Percentiles rank a stretch among this genome's conserved stretches.
phyloP scores from a whole-genome alignment of 2,888 invertebrate species.

The Agrotis clavis region DNA sequence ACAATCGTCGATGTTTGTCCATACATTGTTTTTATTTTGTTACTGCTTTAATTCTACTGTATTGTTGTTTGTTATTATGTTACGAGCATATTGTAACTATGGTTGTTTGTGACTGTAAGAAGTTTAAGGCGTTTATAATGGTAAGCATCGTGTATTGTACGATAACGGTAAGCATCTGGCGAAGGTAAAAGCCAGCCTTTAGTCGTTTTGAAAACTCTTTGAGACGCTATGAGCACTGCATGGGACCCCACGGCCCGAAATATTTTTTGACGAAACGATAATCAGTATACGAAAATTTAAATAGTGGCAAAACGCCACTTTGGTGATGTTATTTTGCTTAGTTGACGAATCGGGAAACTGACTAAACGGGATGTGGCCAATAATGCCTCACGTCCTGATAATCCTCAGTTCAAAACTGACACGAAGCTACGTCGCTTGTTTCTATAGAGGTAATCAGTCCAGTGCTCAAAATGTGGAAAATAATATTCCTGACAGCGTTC shows the following conservation, averaged over 20 bases:
- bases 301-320: neutral
- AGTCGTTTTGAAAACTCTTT: too few relatives aligned
- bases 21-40: neutral
- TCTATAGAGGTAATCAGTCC: neutral
- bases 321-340: neutral
- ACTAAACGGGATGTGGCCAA: neutral
- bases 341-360: neutral
- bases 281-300: neutral
- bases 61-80: neutral
- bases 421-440: neutral
- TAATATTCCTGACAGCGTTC: slow-evolving; percentile 8
- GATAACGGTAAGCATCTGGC: too few relatives aligned
- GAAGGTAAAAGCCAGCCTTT: too few relatives aligned
- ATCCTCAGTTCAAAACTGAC: neutral
- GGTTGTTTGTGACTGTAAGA: too few relatives aligned
- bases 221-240: too few relatives aligned
- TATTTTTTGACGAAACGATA: neutral
- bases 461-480: slow-evolving; percentile 16
- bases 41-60: neutral
- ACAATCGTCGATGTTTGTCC: neutral
- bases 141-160: too few relatives aligned
- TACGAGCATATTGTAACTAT: too few relatives aligned
- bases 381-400: neutral
- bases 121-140: too few relatives aligned
- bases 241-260: too few relatives aligned